Conservation (phyloP, 2,113 vertebrate genomes). For the Morphnarchus princeps region DNA sequence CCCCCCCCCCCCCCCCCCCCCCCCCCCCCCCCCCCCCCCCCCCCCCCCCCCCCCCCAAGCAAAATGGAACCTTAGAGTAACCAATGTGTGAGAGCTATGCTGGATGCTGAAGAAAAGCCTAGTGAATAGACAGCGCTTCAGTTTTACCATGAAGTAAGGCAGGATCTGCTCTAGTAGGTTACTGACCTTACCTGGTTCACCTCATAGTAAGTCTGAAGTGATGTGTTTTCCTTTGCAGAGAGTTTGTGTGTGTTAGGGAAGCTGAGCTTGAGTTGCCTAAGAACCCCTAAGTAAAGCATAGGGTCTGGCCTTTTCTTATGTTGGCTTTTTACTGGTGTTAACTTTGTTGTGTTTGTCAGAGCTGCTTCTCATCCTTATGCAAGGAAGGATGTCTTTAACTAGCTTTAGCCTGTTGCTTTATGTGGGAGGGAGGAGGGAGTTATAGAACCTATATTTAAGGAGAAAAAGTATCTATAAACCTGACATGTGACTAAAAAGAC, state of each 20-base stretch:
- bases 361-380: neutral
- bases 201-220: neutral
- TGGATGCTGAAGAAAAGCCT: neutral
- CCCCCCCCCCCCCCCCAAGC: too few species aligned
- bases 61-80: neutral
- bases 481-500: neutral
- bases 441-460: neutral
- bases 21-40: too few species aligned
- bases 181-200: neutral
- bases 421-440: neutral
- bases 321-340: neutral
- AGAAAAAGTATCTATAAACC: neutral
- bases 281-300: neutral
- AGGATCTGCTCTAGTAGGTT: neutral
- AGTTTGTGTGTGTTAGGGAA: accelerated
- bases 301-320: neutral
- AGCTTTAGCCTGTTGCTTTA: neutral
- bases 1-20: too few species aligned
- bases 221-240: neutral
- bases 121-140: accelerated
- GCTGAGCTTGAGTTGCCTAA: neutral
- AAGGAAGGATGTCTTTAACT: neutral
- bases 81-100: neutral
- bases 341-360: neutral
- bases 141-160: neutral